Evolutionary conservation across 2,888 invertebrate species (phyloP), one percentile per base, ranked within the genome.

Genomic region (Conchocele bisecta): DNA sequence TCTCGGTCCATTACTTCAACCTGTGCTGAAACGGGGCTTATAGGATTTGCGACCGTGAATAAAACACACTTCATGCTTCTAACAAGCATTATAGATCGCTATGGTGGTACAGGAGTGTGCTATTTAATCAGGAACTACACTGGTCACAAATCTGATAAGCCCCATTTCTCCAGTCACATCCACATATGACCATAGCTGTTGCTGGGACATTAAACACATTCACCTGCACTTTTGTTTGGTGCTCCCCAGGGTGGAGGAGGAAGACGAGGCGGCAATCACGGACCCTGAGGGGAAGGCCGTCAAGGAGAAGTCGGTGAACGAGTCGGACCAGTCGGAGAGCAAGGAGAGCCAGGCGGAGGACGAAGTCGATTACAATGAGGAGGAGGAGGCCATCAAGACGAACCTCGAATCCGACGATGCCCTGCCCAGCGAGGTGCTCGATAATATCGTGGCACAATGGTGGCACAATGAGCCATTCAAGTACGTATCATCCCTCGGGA

Each of bases 401-500:
- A 89, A 90, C 75, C 78, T 91, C 31, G 89, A 90, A 69, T 79
- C 72, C 50, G 89, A 89, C 39, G 91, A 91, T 29, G 77, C 89
- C 1, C 80, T 91, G 22, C 82, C 90, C 11, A 78, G 81, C 22
- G 90, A 90, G 39, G 67, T 90, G n/a, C 78, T 91, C 17, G 89
- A 89, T 37, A 87, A 83, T 48, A 88, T 91, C 41, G 39, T 91
- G 15, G 79, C 81, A 22, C 79, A 84, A 39, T 91, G 87, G 86
- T 91, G 91, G 91, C 84, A 85, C n/a, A 86, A 87, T 71, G 91
- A 91, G 68, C 91, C 91, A n/a, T 87, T 84, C 78, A 87, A 85
- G 87, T 87, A 73, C 70, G 82, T 74, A 15, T 11, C 24, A 46
- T 35, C n/a, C n/a, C n/a, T n/a, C n/a, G n/a, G n/a, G n/a, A n/a